Evolutionary conservation across 1,140 invertebrate species (phyloP).

Genomic region (Potamilus streckersoni): DNA sequence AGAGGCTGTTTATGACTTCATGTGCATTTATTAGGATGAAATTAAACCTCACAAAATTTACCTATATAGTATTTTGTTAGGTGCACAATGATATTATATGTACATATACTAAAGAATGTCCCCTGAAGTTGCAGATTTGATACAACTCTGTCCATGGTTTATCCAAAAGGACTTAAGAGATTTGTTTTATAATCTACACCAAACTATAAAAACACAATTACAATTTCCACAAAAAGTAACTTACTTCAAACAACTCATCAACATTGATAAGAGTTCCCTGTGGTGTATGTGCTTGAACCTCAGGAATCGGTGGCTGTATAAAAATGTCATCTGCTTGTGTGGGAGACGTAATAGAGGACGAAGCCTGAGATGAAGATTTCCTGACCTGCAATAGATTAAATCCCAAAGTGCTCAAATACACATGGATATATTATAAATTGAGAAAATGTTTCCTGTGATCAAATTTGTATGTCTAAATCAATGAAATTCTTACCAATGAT

Average conservation of each 20-base stretch:
- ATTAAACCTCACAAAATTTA: neutral
- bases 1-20: neutral
- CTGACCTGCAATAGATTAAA: conserved; percentile 30
- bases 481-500: too few species aligned
- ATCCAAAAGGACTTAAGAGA: neutral
- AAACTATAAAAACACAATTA: neutral
- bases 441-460: too few species aligned
- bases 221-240: neutral
- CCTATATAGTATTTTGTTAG: neutral
- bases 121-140: neutral
- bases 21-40: neutral
- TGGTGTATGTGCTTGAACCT: conserved; percentile 58
- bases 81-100: neutral
- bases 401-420: too few species aligned
- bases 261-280: conserved; percentile 57
- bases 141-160: neutral
- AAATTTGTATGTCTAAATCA: too few species aligned
- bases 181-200: neutral
- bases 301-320: conserved; percentile 36
- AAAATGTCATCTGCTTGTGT: conserved; percentile 4
- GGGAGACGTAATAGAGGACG: conserved; percentile 13
- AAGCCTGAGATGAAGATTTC: conserved; percentile 52
- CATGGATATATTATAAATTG: too few species aligned
- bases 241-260: conserved; percentile 61
- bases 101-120: neutral